Conservation (phyloP, 2,888 invertebrate genomes). For the Agrochola lota region DNA sequence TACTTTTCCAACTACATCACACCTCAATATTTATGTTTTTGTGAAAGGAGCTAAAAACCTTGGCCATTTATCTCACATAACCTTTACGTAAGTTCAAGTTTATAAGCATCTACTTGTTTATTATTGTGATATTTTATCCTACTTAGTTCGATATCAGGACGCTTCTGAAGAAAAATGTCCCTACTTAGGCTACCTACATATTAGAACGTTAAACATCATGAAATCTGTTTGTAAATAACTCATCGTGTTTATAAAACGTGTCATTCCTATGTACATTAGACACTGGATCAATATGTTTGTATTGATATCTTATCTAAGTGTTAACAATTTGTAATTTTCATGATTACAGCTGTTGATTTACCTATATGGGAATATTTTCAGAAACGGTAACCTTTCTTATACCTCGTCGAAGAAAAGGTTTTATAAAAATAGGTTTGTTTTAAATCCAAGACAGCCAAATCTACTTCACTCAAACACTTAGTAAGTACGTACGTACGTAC, state of each 20-base stretch:
- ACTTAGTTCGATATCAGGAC: constrained; percentile 2
- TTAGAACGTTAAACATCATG: constrained; percentile 17
- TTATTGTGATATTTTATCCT: constrained; percentile 23
- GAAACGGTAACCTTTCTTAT: too few relatives aligned
- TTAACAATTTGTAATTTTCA: neutral
- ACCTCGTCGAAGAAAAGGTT: too few relatives aligned
- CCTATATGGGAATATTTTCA: neutral
- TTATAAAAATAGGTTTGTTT: too few relatives aligned
- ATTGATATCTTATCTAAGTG: neutral
- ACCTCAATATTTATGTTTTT: constrained; percentile 24
- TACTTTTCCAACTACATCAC: neutral
- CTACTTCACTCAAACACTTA: neutral
- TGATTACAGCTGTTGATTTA: neutral
- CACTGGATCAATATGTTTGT: constrained; percentile 31
- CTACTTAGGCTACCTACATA: neutral
- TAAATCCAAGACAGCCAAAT: neutral
- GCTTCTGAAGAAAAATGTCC: neutral
- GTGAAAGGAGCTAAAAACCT: constrained; percentile 51
- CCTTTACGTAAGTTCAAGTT: constrained; percentile 44
- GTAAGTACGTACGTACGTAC: neutral
- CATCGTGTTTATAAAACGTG: constrained; percentile 45
- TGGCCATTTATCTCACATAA: constrained; percentile 38
- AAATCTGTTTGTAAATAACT: constrained; percentile 49
- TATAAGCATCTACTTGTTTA: constrained; percentile 22
- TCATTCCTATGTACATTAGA: constrained; percentile 35